Evolutionary conservation across 1,140 invertebrate genomes (phyloP), one percentile per base, ranked within the genome.

Genomic region (Eupristina koningsbergeri): DNA sequence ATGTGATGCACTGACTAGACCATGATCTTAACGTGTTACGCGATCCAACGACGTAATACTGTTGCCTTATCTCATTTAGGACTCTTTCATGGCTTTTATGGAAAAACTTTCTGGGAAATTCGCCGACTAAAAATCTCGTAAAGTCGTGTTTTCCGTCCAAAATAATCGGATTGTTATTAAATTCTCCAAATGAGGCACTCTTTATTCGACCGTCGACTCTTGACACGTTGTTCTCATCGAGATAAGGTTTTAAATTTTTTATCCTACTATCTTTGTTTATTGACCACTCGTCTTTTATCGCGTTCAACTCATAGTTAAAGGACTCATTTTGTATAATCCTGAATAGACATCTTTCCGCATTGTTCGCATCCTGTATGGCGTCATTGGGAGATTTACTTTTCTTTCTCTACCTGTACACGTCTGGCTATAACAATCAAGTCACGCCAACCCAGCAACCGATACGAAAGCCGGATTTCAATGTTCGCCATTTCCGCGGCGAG

Each of bases 31-130:
- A 34, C 11, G 22, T 26, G 9, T 9, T 0, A 36, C 45, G 9
- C 34, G 53, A 22, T 9, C 47, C 50, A 5, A 73, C 6, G 6
- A 74, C 73, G 7, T 58, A 73, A 45, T 67, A 81, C 22, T 17
- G 41, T 41, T 81, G 80, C 2, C 80, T n/a, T 53, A 87, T 45
- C 39, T 87, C 86, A 36, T 85, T 86, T 7, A 88, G 80, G 0
- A 88, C 81, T 0, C 80, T 86, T 58, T 87, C 85, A 15, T 50
- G 47, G 7, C 74, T 85, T 3, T 36, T 78, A 45, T 89, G 86
- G 47, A 39, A 82, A 41, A 69, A 63, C 50, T 75, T 41, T 29
- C 36, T 17, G 74, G 86, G 86, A 39, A 87, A 83, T n/a, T 86
- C 17, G 5, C 75, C 58, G 41, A 5, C 41, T 11, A 1, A 86